Evolutionary conservation across 2,888 invertebrate genomes (phyloP), one percentile per base, ranked within the genome.

Genomic region (Trachelus troglodyta): DNA sequence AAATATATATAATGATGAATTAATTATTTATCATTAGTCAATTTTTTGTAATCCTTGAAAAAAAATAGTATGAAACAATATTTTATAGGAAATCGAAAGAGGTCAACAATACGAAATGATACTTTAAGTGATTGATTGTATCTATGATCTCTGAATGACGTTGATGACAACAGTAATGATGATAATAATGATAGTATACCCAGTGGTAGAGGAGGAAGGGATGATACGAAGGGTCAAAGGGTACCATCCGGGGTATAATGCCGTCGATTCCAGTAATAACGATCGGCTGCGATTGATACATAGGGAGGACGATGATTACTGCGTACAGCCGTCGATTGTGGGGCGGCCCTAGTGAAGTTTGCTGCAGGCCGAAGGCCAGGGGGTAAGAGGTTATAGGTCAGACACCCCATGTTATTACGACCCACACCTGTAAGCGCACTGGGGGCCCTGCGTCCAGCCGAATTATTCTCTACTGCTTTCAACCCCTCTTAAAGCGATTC

Each of bases 261-360:
- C 84, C 82, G 82, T 84, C 81, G 81, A 84, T 86, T 87, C 83
- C 82, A 82, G 77, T 79, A 81, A 87, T 90, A 90, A 90, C 91
- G 88, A 90, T 88, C 87, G 87, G 84, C 85, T 83, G 84, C 89
- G 89, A 91, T 91, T 90, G 91, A 91, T 90, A 90, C 90, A 83
- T 85, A 86, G 88, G 85, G 85, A 40, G 71, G 78, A 85, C 81
- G 88, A 87, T 89, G 89, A 89, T 89, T 89, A 88, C 89, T 84
- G 85, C 83, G 86, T 86, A 83, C 81, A 83, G 76, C 56, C 40
- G 40, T 40, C 40, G 40, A 40, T 40, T 40, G 40, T 40, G 40
- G 23, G 40, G 86, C 90, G 89, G 90, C 86, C 81, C 87, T 84
- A 89, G 85, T 89, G 88, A 89, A 89, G 88, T 89, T 40, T 40